Evolutionary conservation across 1,140 invertebrate species (phyloP), one percentile per base, ranked within the genome.

Genomic region (Catajapyx aquilonaris): DNA sequence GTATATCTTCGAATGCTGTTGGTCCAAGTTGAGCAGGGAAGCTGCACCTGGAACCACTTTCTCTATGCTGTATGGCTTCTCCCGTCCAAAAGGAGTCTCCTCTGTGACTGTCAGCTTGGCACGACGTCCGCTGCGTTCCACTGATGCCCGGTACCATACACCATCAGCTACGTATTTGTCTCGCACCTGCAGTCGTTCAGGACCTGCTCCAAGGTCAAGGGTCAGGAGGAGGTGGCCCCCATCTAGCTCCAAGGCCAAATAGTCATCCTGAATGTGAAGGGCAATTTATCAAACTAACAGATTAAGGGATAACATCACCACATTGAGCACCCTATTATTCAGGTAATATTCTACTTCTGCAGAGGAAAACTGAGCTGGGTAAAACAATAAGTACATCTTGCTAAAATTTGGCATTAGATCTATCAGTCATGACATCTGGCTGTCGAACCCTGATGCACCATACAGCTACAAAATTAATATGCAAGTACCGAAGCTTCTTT

Each of bases 231-330:
- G 80, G 52, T 78, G 78, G 5, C 88, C 87, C 51, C 81, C 75
- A 52, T 81, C 70, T 17, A 97, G 65, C 52, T 91, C 73, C n/a
- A 96, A 49, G 7, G 86, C 79, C 67, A 97, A 77, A 52, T 83
- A 97, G 51, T 98, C 93, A 44, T 83, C 76, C 69, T 81, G 51
- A 11, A 55, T 52, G 17, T 40, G 44, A 49, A 40, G 43, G 20
- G 19, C 21, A 16, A 20, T 34, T 7, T 4, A n/a, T n/a, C n/a
- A n/a, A n/a, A n/a, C n/a, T n/a, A n/a, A n/a, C n/a, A n/a, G n/a
- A n/a, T n/a, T n/a, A n/a, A n/a, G n/a, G n/a, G n/a, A n/a, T n/a
- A n/a, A n/a, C n/a, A n/a, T n/a, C n/a, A n/a, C n/a, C n/a, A n/a
- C n/a, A n/a, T n/a, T n/a, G n/a, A n/a, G n/a, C n/a, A n/a, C n/a